phyloP scores from a whole-genome alignment of 1,140 invertebrate genomes.

The Drosophila sucinea region DNA sequence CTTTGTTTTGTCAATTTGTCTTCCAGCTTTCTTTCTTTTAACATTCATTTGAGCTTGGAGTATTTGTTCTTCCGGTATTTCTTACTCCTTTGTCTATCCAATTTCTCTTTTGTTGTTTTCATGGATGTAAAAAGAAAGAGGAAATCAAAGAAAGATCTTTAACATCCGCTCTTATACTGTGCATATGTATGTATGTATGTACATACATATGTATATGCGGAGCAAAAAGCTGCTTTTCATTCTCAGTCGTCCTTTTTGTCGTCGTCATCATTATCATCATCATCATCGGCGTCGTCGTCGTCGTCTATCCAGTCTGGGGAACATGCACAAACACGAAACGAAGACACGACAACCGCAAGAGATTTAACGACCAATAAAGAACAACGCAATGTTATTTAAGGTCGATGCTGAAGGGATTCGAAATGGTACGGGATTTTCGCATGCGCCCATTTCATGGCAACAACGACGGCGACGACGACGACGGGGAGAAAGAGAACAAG shows the following conservation, averaged over 20 bases:
- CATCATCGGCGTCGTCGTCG: background rate
- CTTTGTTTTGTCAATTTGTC: too few species aligned
- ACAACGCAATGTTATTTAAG: constrained; percentile 79
- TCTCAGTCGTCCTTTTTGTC: background rate
- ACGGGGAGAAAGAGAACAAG: background rate
- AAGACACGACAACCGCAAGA: constrained; percentile 79
- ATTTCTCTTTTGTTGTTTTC: too few species aligned
- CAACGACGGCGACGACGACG: constrained; percentile 11
- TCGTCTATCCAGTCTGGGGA: background rate
- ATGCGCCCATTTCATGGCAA: constrained; percentile 51
- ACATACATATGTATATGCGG: background rate
- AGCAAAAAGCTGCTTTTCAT: background rate
- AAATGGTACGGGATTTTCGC: constrained; percentile 62
- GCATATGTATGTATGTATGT: too few species aligned
- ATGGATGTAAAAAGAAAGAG: too few species aligned
- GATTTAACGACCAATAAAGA: constrained; percentile 81
- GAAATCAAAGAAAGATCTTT: too few species aligned
- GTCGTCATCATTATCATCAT: background rate
- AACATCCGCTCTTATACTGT: too few species aligned
- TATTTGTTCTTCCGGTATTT: too few species aligned
- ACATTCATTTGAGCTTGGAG: too few species aligned
- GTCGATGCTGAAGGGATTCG: constrained; percentile 67
- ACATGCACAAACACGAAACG: constrained; percentile 29
- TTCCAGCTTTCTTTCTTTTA: too few species aligned
- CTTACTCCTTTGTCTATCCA: too few species aligned